Evolutionary conservation across 1,140 invertebrate genomes (phyloP), one percentile per base, ranked within the genome.

Genomic region (Elysia chlorotica): DNA sequence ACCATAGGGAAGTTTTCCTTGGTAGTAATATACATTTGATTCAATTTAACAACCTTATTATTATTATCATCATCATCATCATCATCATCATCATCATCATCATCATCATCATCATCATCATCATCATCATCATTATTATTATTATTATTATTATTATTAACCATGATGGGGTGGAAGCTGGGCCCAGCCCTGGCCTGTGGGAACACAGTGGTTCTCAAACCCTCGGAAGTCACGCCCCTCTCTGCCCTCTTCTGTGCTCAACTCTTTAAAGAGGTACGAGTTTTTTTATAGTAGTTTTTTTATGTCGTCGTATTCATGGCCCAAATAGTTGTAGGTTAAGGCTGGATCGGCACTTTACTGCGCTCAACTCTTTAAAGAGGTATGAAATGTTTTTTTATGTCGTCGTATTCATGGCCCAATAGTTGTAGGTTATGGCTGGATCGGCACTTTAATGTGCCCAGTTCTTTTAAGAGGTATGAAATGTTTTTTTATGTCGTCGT

Each of bases 81-180:
- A n/a, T n/a, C n/a, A n/a, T n/a, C n/a, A n/a, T n/a, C n/a, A n/a
- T n/a, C n/a, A n/a, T n/a, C n/a, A n/a, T n/a, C n/a, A n/a, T n/a
- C n/a, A n/a, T n/a, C n/a, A n/a, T n/a, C n/a, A n/a, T n/a, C n/a
- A 25, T 1, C n/a, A 67, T 4, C 1, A 23, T 41, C 35, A 4
- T 38, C 23, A 2, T 5, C 10, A 5, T 2, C 0, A 6, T 2
- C 57, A 23, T 10, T 19, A 3, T 19, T 48, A n/a, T 48, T 48
- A n/a, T 48, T 48, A 48, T 48, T 48, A 48, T 48, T 48, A n/a
- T 48, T 48, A n/a, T 48, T 48, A n/a, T 48, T 48, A n/a, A 84
- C 97, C 65, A 98, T 99, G 96, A 91, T 93, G 82, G 90, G 94
- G 3, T 98, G 96, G 96, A 99, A 99, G 89, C 87, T 99, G 56